These are phyloP conservation scores for Willowsia nigromaculata DNA, from an alignment of 2,888 invertebrate genomes.

Conservation along the genomic window DNA sequence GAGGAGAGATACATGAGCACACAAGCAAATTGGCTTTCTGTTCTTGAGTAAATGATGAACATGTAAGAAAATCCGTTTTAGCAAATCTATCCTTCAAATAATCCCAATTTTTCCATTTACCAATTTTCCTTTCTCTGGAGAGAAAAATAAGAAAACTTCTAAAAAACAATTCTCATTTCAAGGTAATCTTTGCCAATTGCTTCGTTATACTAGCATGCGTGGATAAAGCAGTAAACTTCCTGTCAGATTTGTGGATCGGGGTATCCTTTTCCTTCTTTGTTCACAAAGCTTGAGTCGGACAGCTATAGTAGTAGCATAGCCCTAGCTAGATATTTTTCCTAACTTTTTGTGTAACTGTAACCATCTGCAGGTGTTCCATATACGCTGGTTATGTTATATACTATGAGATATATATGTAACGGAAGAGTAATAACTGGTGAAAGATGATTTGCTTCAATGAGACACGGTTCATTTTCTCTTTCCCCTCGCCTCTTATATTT, in stretches of 20 bases:
- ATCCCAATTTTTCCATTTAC: not conserved
- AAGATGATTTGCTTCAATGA: constrained; percentile 73
- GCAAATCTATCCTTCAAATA: not conserved
- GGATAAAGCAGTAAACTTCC: not conserved
- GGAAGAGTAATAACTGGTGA: constrained; percentile 59
- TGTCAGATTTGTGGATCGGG: constrained; percentile 37
- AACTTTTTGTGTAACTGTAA: too few relatives aligned
- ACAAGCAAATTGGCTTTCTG: not conserved
- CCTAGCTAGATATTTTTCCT: too few relatives aligned
- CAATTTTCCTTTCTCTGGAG: not conserved
- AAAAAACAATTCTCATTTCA: constrained; percentile 9
- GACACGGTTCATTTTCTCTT: constrained; percentile 74
- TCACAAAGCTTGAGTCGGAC: too few relatives aligned
- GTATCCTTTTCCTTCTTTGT: constrained; percentile 7
- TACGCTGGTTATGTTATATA: not conserved
- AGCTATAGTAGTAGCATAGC: too few relatives aligned
- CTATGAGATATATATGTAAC: constrained; percentile 2
- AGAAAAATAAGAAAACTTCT: not conserved
- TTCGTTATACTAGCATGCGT: not conserved
- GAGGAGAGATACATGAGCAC: too few relatives aligned
- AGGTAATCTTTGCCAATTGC: constrained; percentile 41
- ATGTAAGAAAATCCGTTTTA: constrained; percentile 7
- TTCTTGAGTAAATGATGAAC: not conserved
- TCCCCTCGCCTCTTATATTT: constrained; percentile 24
- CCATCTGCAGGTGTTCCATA: too few relatives aligned